Evolutionary conservation across 2,888 invertebrate species (phyloP).

Genomic region (Acleris laterana): DNA sequence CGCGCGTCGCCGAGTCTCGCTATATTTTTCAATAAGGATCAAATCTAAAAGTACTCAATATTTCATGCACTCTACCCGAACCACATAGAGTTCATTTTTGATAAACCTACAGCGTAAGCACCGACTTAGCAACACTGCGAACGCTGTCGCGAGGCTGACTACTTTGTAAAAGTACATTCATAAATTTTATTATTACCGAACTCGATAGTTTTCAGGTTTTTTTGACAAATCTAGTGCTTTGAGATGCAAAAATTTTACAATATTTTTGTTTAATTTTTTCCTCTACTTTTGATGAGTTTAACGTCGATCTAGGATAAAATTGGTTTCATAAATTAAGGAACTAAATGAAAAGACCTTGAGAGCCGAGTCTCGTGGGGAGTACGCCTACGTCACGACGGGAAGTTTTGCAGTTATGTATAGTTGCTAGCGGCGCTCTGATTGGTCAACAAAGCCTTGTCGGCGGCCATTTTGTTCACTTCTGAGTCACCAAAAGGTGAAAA

Average conservation of each 20-base stretch:
- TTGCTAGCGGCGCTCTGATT: slow-evolving; percentile 68
- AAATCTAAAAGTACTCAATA: slow-evolving; percentile 46
- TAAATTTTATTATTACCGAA: slow-evolving; percentile 70
- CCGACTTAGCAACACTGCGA: slow-evolving; percentile 48
- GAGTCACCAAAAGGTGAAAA: slow-evolving; percentile 87
- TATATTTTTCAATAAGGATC: slow-evolving; percentile 57
- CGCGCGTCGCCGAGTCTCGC: slow-evolving; percentile 83
- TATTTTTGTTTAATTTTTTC: slow-evolving; percentile 15
- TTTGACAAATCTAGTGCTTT: background rate
- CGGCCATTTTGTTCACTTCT: slow-evolving; percentile 87
- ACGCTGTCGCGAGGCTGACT: slow-evolving; percentile 72
- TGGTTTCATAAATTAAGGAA: slow-evolving; percentile 59
- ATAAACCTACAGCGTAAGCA: slow-evolving; percentile 29
- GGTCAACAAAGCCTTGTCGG: slow-evolving; percentile 81
- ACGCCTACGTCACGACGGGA: slow-evolving; percentile 73
- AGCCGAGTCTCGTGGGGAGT: slow-evolving; percentile 82
- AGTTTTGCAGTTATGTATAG: slow-evolving; percentile 75
- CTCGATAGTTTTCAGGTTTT: slow-evolving; percentile 37
- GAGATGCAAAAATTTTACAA: slow-evolving; percentile 12
- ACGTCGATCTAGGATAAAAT: slow-evolving; percentile 48
- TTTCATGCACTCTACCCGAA: slow-evolving; percentile 42
- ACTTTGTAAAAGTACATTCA: slow-evolving; percentile 80
- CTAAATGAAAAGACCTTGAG: slow-evolving; percentile 82
- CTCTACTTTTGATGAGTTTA: slow-evolving; percentile 22
- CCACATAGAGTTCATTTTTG: slow-evolving; percentile 57